Evolutionary conservation across 2,888 invertebrate species (phyloP), one percentile per base, ranked within the genome.

Genomic region (Blera fallax): DNA sequence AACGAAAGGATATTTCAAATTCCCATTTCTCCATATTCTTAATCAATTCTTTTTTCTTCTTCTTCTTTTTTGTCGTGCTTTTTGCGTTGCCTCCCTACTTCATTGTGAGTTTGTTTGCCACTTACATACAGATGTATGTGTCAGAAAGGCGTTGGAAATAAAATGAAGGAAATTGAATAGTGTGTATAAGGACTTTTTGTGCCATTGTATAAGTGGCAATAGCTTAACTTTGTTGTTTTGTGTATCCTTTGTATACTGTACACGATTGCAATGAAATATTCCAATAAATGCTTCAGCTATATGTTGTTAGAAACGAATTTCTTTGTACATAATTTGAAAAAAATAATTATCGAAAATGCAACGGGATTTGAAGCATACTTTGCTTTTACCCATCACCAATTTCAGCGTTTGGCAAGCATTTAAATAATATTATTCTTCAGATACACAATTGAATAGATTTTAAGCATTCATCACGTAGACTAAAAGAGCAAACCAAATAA

Each of bases 131-230:
- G 4, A 60, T 27, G 60, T 69, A 29, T 56, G 65, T 69, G 60
- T 50, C 73, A 43, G 56, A 84, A 80, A 84, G 80, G 80, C 80
- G 74, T 80, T 80, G 84, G 80, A 70, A 84, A 76, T 84, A 76
- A 84, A 84, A 80, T 80, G 84, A 84, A 80, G 80, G 70, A 84
- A 79, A 74, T 79, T 64, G 80, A 84, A 80, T 56, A 80, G 74
- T 84, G 84, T 84, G 84, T 84, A 84, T 84, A 84, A 80, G 84
- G 80, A 84, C 80, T 84, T 84, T 73, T 18, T 62, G 52, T 69
- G 58, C 73, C 58, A 76, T 79, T 79, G 83, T 80, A 54, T 84
- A 80, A 84, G 84, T 74, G 80, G 45, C 74, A 80, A 43, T 74
- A 50, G 70, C 64, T 64, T 74, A 21, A 37, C n/a, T 54, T 79